These are phyloP conservation scores for Malurus alboscapulatus DNA, from an alignment of 2,113 vertebrate genomes.

Conservation along the genomic window DNA sequence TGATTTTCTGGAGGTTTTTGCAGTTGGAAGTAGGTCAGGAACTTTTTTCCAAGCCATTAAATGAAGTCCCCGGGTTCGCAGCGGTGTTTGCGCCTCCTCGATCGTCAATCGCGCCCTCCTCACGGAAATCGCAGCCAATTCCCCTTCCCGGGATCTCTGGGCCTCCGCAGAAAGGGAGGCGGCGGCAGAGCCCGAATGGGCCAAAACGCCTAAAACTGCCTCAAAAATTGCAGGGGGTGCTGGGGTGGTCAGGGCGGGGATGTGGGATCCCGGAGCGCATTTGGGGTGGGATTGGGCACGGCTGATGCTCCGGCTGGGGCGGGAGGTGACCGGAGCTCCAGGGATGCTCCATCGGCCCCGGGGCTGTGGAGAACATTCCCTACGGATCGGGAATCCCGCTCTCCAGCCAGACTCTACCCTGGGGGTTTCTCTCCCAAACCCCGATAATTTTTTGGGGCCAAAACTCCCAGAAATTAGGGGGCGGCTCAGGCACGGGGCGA, in stretches of 20 bases:
- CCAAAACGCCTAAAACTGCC: neutral
- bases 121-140: neutral
- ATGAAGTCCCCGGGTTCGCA: constrained; percentile 19
- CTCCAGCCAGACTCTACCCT: fast-evolving
- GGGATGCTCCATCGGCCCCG: neutral
- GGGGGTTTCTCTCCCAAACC: neutral
- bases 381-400: fast-evolving
- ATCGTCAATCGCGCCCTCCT: neutral
- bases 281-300: neutral
- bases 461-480: fast-evolving
- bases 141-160: neutral
- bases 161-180: too few species aligned
- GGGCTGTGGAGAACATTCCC: neutral
- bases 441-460: fast-evolving
- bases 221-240: neutral
- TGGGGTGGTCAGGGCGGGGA: neutral
- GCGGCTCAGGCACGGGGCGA: fast-evolving
- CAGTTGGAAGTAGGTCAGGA: constrained; percentile 57
- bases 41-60: constrained; percentile 54
- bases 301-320: neutral
- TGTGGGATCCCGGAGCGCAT: fast-evolving
- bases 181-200: neutral
- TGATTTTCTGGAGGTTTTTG: neutral
- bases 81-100: constrained; percentile 2
- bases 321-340: fast-evolving